phyloP scores from a whole-genome alignment of 2,888 invertebrate genomes.

The Eristalis arbustorum region DNA sequence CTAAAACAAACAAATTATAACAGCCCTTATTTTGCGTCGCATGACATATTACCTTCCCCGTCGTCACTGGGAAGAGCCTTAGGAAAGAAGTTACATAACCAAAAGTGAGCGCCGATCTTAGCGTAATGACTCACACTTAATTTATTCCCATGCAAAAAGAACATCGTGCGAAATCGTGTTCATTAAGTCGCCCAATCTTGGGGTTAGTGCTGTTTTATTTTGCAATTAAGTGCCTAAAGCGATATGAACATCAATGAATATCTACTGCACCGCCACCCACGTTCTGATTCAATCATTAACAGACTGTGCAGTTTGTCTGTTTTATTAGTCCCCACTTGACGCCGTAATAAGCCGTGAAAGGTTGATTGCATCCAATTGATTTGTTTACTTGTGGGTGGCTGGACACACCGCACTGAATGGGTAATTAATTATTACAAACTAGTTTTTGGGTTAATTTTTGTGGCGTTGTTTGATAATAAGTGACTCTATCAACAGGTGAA shows the following conservation, averaged over 20 bases:
- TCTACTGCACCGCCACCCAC: background rate
- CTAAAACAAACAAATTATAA: too few species aligned
- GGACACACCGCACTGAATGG: background rate
- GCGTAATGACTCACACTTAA: background rate
- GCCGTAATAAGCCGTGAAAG: background rate
- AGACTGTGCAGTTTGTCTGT: background rate
- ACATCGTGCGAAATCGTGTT: background rate
- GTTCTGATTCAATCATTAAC: background rate
- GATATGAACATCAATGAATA: background rate
- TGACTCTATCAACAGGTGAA: background rate
- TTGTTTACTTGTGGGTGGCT: background rate
- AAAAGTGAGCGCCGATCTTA: background rate
- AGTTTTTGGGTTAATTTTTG: background rate
- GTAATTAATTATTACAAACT: background rate
- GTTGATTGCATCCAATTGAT: background rate
- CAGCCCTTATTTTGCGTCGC: too few species aligned
- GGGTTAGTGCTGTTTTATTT: background rate
- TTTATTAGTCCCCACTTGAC: background rate
- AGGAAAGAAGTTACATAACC: background rate
- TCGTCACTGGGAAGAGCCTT: too few species aligned
- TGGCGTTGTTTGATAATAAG: background rate
- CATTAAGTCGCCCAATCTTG: background rate
- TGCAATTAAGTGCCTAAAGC: background rate
- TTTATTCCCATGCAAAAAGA: background rate
- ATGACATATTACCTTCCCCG: too few species aligned